Evolutionary conservation across 2,113 vertebrate species (phyloP), one percentile per base, ranked within the genome.

Genomic region (Otis tarda): DNA sequence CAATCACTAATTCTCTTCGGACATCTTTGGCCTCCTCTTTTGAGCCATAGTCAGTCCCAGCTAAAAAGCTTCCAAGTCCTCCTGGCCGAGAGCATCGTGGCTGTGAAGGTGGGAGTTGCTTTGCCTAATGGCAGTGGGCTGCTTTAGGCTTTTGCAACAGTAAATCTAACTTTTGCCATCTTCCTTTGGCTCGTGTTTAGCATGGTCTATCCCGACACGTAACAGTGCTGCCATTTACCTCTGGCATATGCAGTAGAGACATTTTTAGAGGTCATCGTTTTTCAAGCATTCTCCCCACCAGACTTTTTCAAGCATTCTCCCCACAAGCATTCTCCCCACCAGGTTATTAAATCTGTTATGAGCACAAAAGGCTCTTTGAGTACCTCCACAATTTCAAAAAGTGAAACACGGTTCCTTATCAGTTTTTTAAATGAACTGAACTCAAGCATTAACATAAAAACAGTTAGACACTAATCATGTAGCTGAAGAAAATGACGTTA

Each of bases 381-480:
- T 65, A 77, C 83, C 78, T 95, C 85, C 81, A 80, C 61, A 76
- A 69, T 89, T 97, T 95, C 89, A 79, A 74, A 61, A 92, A 93
- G 95, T 68, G 63, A 92, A 97, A 80, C 77, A 76, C 31, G 8
- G 90, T 80, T 86, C 77, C 67, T 97, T 97, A 94, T 83, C 39
- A 41, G 61, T 64, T 39, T 90, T 93, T 90, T 92, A 69, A 94
- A 90, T 83, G 75, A 97, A 95, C 35, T 87, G 69, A 95, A 94
- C 75, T 89, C 52, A 59, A 92, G 83, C 67, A 96, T 96, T 96
- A 96, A 94, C 91, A 97, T 61, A 95, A 94, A 74, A 96, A 71
- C 91, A 93, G 95, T n/a, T 79, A 94, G 96, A 92, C 18, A 28
- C 91, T 97, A 94, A 97, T 96, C 95, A 94, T 87, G 88, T 71